Base-by-base conservation (phyloP, 2,888 invertebrate genomes). In the Osedax frankpressi region DNA sequence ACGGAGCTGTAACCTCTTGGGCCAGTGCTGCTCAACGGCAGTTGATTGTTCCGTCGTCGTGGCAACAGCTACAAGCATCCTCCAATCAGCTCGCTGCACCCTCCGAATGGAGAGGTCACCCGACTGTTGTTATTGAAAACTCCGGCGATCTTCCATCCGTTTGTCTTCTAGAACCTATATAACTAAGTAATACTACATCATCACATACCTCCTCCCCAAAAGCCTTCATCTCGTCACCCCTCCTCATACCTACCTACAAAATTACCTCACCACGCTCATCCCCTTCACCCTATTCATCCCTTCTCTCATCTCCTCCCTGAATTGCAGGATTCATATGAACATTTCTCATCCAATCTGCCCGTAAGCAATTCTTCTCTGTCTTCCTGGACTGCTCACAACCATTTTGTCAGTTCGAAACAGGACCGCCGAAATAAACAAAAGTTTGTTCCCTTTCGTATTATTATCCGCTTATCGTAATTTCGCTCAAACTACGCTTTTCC, bases 31-130 rank as follows among this genome's bases (percentile, higher is more conserved):
- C 86, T 28, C 89, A 88, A 79, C 87, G 91, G 25, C 92, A 91
- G 84, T 90, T 92, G 0, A 87, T 92, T 76, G 91, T 92, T 72
- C 86, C 86, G 2, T 90, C 91, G 2, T 91, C 91, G 0, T 92
- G 92, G 91, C 90, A 91, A 80, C 91, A 91, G 80, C 87, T 91
- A 78, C 82, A 84, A 44, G n/a, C n/a, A n/a, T 44, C 44, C 11
- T 44, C 44, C 44, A 44, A 2, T 89, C 62, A 26, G 27, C 44
- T 44, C 44, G 44, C 44, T 11, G n/a, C n/a, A n/a, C n/a, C n/a
- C n/a, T 11, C 44, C 6, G 44, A 44, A 6, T 44, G 44, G 44
- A 6, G 44, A 11, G 6, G 11, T 11, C 44, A 44, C 19, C 44
- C 44, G 11, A 19, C 44, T 11, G 44, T 44, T 44, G 44, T 44